Base-by-base conservation (phyloP, 2,797 vertebrate species). In the Macropodus opercularis region DNA sequence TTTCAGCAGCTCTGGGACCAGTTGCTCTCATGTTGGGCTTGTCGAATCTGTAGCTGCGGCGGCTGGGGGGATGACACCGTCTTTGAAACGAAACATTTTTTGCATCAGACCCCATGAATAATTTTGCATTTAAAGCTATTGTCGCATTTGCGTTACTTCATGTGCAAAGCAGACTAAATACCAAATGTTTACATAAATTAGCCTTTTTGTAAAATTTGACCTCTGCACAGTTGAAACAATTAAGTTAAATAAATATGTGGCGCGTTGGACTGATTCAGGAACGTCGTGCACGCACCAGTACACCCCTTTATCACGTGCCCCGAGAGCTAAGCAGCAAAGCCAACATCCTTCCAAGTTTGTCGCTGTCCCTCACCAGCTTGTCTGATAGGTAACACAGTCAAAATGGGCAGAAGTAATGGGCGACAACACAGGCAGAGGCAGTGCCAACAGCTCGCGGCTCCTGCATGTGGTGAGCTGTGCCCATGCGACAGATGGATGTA, bases 401-500 rank as follows among this genome's bases (percentile, higher is more conserved):
- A 88, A 88, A 82, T 57, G 79, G 77, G 77, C 83, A 81, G 83
- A 86, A 87, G 82, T 85, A 87, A 87, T 88, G 74, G 76, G 80
- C 76, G 80, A 81, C 78, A 84, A 83, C 85, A 81, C 69, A 68
- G 61, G 57, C 36, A 12, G 31, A 36, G 74, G 72, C 77, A 13
- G 69, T 85, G 88, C 91, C 90, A 92, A 88, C 80, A 86, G 85
- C 90, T 89, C 60, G 65, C 76, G 76, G 90, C 60, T 72, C 56
- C 86, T 66, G 62, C 71, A 26, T 58, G 79, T 74, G 50, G 80
- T 43, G 53, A 70, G 75, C 80, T 8, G 68, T 86, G 89, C 90
- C 89, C 84, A 72, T 58, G 67, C 84, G 85, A 88, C 90, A 92
- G 90, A 92, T 93, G 92, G 91, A 92, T 89, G 77, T 71, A 84